Percentiles rank a stretch among this genome's conserved stretches.
phyloP scores from a whole-genome alignment of 2,888 invertebrate species.

The Odontocolon sp. region DNA sequence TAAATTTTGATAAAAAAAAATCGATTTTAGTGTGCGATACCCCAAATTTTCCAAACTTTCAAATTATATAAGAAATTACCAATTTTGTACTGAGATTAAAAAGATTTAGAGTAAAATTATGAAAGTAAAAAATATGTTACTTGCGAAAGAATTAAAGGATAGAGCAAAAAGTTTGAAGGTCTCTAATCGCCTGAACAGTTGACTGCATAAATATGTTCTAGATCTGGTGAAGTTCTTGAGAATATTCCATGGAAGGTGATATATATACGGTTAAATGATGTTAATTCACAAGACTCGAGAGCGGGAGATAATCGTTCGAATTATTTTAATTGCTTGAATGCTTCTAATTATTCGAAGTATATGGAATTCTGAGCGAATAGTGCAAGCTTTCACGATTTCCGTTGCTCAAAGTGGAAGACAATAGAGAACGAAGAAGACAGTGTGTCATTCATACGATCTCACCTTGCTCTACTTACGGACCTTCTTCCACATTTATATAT shows the following conservation, averaged over 20 bases:
- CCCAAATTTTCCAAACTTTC: no score
- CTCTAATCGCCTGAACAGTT: no score
- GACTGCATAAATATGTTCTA: background rate
- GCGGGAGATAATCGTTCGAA: constrained; percentile 3
- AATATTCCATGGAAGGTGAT: background rate
- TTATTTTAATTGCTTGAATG: constrained; percentile 35
- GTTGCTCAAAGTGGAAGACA: constrained; percentile 36
- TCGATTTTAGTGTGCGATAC: background rate
- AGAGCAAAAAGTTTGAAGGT: no score
- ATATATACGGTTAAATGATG: constrained; percentile 3
- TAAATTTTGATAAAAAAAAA: background rate
- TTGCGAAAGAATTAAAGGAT: no score
- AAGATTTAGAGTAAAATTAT: no score
- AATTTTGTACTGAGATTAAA: no score
- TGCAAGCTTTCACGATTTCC: constrained; percentile 44
- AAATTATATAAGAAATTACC: no score
- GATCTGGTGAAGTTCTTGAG: background rate
- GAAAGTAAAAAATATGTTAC: no score
- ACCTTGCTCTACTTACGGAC: constrained; percentile 72
- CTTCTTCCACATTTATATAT: background rate
- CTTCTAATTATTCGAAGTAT: constrained; percentile 7
- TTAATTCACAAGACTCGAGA: background rate
- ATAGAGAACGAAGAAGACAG: constrained; percentile 59
- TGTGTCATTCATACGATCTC: constrained; percentile 65
- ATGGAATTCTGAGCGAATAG: background rate